These are phyloP conservation scores for Euthynnus affinis DNA, from an alignment of 2,797 vertebrate genomes.

Conservation along the genomic window DNA sequence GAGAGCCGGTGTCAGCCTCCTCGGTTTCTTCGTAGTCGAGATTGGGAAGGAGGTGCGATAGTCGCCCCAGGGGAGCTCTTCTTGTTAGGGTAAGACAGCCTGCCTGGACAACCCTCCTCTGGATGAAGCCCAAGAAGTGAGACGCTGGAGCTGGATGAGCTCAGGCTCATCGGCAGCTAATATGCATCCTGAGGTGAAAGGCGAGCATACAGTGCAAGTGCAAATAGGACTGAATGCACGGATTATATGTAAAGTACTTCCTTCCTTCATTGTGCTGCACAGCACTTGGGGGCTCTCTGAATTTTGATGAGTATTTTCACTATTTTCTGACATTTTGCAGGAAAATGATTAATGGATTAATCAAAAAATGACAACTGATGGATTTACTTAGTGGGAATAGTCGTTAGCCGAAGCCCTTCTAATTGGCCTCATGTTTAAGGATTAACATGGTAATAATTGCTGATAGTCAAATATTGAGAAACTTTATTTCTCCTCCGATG, in stretches of 20 bases:
- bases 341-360: constrained; percentile 19
- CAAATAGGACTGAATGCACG: constrained; percentile 5
- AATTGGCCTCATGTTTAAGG: constrained; percentile 10
- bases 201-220: neutral
- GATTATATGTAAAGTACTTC: neutral
- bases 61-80: constrained; percentile 54
- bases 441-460: neutral
- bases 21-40: constrained; percentile 48
- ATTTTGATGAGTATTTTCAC: neutral
- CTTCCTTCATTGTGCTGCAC: neutral
- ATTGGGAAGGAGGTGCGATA: constrained; percentile 47
- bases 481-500: neutral
- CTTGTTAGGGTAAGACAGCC: constrained; percentile 58
- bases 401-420: constrained; percentile 6
- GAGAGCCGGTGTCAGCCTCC: constrained; percentile 71
- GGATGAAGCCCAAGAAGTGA: constrained; percentile 58
- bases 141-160: constrained; percentile 69
- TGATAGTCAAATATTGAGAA: constrained; percentile 16
- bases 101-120: constrained; percentile 50
- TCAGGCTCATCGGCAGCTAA: constrained; percentile 38
- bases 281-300: neutral
- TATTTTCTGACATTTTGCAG: constrained; percentile 1
- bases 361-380: constrained; percentile 7
- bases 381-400: constrained; percentile 23
- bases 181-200: constrained; percentile 28